Evolutionary conservation across 1,140 invertebrate genomes (phyloP), one percentile per base, ranked within the genome.

Genomic region (Archegozetes longisetosus): DNA sequence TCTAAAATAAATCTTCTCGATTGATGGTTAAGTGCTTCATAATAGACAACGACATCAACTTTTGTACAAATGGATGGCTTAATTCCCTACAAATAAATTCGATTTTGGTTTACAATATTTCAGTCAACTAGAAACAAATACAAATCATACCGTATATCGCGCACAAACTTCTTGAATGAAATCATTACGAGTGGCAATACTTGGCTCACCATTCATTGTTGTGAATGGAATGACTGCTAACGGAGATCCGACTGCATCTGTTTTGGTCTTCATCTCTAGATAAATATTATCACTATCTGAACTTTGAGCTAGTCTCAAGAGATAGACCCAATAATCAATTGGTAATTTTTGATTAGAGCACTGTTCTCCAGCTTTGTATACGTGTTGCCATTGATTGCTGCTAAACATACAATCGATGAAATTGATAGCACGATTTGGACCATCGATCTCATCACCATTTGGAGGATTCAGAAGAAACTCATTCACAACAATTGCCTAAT

Each of bases 401-500:
- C 17, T n/a, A 17, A 24, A 6, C 24, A 61, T n/a, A 60, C 59
- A 61, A 29, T 24, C 3, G 9, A 61, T 26, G 26, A 61, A 61
- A 32, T 61, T 61, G 1, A 61, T 46, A 23, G 27, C 59, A 26
- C 58, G 59, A 48, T 60, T 61, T 23, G 59, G 1, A 14, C 59
- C 59, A 47, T 29, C 40, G 24, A 61, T 47, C 22, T 22, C 17
- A 32, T 61, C 56, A 48, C 59, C 59, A 54, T 59, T 59, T 20
- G 32, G 20, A 24, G 9, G 26, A 24, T 55, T 29, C 4, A 25
- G 32, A 1, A 60, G 23, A 50, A 61, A 61, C n/a, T 4, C 20
- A 25, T 60, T 9, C 4, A 61, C 55, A 12, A 61, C 59, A 20
- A 61, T 14, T 22, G 59, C 59, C 46, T 60, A 49, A 61, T 52